phyloP scores from a whole-genome alignment of 2,113 vertebrate species.

The Halichoeres trimaculatus region DNA sequence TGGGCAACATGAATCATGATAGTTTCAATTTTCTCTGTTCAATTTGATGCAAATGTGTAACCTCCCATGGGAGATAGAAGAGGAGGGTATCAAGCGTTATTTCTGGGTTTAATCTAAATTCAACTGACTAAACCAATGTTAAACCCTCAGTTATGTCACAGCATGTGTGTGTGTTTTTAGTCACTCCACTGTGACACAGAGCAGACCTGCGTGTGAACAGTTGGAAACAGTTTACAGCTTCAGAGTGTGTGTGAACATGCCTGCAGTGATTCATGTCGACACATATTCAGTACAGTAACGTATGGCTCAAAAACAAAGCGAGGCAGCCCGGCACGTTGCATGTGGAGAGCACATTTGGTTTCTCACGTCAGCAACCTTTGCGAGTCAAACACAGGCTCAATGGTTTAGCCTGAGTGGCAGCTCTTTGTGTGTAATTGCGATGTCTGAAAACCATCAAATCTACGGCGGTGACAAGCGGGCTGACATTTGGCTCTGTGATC shows the following conservation, averaged over 20 bases:
- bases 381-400: conserved; percentile 28
- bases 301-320: neutral
- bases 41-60: no score
- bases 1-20: no score
- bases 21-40: no score
- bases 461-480: conserved; percentile 7
- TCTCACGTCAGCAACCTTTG: conserved; percentile 18
- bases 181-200: neutral
- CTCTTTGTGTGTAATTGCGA: conserved; percentile 9
- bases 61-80: no score
- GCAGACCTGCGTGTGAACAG: conserved; percentile 1
- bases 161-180: neutral
- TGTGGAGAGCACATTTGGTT: conserved; percentile 14
- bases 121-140: no score
- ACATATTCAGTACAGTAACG: neutral
- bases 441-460: conserved; percentile 64
- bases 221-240: conserved; percentile 17
- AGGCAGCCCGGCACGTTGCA: neutral
- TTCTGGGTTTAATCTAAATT: no score
- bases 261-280: conserved; percentile 8
- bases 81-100: no score
- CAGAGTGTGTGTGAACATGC: conserved; percentile 20
- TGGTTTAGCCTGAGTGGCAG: conserved; percentile 37
- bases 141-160: no score
- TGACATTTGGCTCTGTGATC: conserved; percentile 37